Conservation (phyloP, 2,113 vertebrate genomes). For the Marcusenius ussheri region DNA sequence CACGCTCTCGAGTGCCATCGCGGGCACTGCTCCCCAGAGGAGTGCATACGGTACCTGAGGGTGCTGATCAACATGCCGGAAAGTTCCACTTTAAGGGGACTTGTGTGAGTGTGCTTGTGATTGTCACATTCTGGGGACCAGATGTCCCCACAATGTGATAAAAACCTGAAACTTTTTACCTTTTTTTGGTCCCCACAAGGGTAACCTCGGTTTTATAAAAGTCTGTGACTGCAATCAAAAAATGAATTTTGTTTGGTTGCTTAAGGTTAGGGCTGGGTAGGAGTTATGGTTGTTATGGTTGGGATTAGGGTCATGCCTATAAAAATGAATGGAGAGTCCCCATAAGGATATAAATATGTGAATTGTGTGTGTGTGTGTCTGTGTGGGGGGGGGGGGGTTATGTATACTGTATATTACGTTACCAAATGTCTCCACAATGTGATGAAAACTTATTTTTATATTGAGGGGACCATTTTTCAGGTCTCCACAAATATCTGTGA, state of each 20-base stretch:
- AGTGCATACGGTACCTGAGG: not conserved
- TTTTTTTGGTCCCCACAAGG: not conserved
- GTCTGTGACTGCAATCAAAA: not conserved
- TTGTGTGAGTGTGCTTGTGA: not conserved
- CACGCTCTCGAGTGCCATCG: not conserved
- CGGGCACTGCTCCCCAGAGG: not conserved
- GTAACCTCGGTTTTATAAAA: not conserved
- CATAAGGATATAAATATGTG: not conserved
- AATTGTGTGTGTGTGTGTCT: constrained; percentile 1
- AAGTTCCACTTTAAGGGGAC: not conserved
- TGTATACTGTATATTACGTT: no score
- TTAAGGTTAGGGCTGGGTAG: not conserved
- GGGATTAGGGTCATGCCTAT: not conserved
- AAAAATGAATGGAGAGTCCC: not conserved
- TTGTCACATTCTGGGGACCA: not conserved
- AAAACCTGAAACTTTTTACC: not conserved
- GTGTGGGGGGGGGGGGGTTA: no score
- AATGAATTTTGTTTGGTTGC: not conserved
- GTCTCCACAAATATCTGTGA: no score
- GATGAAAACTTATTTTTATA: no score
- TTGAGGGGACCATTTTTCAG: no score
- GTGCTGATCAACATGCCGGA: not conserved
- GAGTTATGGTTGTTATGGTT: not conserved
- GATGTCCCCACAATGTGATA: not conserved
- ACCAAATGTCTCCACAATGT: no score